phyloP scores from a whole-genome alignment of 1,140 invertebrate genomes.

The Heliconius melpomene region DNA sequence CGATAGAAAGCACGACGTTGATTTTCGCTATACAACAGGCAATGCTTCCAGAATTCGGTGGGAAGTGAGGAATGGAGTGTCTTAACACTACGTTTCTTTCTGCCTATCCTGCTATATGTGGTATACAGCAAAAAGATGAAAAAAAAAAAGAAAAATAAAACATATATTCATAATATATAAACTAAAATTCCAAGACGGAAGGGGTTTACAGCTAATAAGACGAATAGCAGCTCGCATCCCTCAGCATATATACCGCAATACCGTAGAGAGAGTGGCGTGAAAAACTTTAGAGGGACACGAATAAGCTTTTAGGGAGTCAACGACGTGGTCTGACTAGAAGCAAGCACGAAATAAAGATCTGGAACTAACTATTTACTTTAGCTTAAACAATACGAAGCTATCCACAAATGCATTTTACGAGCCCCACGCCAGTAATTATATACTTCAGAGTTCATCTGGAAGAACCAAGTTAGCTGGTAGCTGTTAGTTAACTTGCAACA shows the following conservation, averaged over 20 bases:
- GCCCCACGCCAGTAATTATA: constrained; percentile 31
- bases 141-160: background rate
- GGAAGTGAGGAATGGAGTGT: too few relatives aligned
- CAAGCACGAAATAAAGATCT: constrained; percentile 37
- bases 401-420: constrained; percentile 40
- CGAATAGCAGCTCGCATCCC: constrained; percentile 24
- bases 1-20: too few relatives aligned
- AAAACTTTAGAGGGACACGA: constrained; percentile 53
- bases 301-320: constrained; percentile 54
- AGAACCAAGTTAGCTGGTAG: constrained; percentile 23
- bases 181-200: background rate
- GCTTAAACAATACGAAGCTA: constrained; percentile 32
- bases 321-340: constrained; percentile 31
- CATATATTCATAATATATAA: background rate
- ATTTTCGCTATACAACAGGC: too few relatives aligned
- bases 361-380: constrained; percentile 42
- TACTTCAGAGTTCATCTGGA: constrained; percentile 20
- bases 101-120: too few relatives aligned
- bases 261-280: constrained; percentile 39
- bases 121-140: too few relatives aligned
- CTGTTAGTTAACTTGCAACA: background rate
- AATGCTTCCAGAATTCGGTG: too few relatives aligned
- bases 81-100: too few relatives aligned
- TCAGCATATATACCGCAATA: constrained; percentile 18
- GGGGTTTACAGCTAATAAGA: constrained; percentile 14